A percentile compares a stretch with the other conserved stretches of the same genome.
Conservation (phyloP, 2,113 vertebrate species). For the Bos taurus region DNA sequence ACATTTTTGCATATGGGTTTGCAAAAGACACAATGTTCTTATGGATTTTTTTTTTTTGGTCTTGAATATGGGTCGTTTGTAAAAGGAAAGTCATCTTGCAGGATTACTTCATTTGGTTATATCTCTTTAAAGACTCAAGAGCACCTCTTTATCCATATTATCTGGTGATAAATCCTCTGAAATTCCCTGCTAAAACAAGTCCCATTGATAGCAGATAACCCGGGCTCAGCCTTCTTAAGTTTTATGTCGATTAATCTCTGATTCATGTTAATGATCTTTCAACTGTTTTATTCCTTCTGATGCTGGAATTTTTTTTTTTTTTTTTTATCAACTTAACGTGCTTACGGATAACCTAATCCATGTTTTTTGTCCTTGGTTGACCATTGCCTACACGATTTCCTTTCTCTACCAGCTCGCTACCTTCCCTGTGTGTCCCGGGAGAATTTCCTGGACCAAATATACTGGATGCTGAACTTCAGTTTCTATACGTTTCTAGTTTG, state of each 20-base stretch:
- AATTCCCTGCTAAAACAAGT: slow-evolving; percentile 72
- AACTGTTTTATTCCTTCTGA: slow-evolving; percentile 69
- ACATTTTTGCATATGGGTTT: slow-evolving; percentile 33
- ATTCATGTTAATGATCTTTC: slow-evolving; percentile 74
- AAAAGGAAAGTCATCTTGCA: slow-evolving; percentile 45
- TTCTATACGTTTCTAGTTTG: not conserved
- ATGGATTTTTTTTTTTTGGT: not conserved
- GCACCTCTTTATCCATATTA: slow-evolving; percentile 66
- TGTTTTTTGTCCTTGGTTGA: not conserved
- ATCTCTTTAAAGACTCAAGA: slow-evolving; percentile 64
- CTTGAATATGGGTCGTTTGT: slow-evolving; percentile 35
- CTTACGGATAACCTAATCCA: slow-evolving; percentile 36
- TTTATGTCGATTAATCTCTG: slow-evolving; percentile 70
- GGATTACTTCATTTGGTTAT: slow-evolving; percentile 36
- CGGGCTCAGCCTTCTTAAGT: slow-evolving; percentile 65
- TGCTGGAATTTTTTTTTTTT: slow-evolving; percentile 13
- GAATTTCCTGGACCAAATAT: not conserved
- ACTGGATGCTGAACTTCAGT: not conserved
- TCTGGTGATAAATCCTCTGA: slow-evolving; percentile 70
- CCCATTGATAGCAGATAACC: slow-evolving; percentile 71
- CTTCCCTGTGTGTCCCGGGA: not conserved
- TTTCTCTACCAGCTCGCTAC: not conserved
- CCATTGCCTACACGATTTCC: not conserved
- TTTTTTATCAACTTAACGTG: slow-evolving; percentile 57
- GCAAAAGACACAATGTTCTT: slow-evolving; percentile 15